Base-by-base conservation (phyloP, 2,113 vertebrate species). In the Benitochromis conjunctus region DNA sequence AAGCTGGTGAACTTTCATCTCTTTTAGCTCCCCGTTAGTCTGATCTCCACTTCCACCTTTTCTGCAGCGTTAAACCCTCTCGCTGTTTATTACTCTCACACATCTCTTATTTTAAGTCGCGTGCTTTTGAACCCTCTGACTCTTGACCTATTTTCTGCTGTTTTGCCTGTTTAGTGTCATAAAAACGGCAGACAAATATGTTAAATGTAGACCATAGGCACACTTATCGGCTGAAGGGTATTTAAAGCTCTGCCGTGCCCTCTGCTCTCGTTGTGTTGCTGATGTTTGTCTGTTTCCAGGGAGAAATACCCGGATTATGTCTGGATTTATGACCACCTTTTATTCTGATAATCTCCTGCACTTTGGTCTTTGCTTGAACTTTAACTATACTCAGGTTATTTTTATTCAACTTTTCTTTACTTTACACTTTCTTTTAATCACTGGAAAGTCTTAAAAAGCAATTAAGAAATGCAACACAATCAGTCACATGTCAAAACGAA, bases 201-300 rank as follows among this genome's bases (percentile, higher is more conserved):
- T 46, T 71, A 18, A 46, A 46, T 21, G 21, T 46, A 69, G 12
- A 38, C 0, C 0, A 13, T 5, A 41, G 3, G 10, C 9, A 11
- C 10, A 48, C 46, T 48, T 48, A 16, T 16, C 6, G 6, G 14
- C 46, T 16, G 38, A 26, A 43, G 21, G 66, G 21, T 6, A 46
- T 46, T 71, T 46, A 71, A 46, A 46, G 66, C 41, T 16, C 0
- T 0, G 38, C n/a, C 0, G 64, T 26, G 12, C 41, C 41, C 66
- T 71, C 66, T 46, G 66, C 66, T 26, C 41, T 43, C 2, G 2
- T 0, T 69, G 36, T 24, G 38, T 43, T 71, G 66, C 41, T 1
- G n/a, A 71, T 71, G n/a, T 69, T 66, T 43, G 38, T 43, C n/a
- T 43, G 38, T 71, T 71, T 71, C n/a, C 13, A 24, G 21, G 36